These are phyloP conservation scores for Gymnocephalus cernua DNA, from an alignment of 2,113 vertebrate genomes.

Conservation along the genomic window DNA sequence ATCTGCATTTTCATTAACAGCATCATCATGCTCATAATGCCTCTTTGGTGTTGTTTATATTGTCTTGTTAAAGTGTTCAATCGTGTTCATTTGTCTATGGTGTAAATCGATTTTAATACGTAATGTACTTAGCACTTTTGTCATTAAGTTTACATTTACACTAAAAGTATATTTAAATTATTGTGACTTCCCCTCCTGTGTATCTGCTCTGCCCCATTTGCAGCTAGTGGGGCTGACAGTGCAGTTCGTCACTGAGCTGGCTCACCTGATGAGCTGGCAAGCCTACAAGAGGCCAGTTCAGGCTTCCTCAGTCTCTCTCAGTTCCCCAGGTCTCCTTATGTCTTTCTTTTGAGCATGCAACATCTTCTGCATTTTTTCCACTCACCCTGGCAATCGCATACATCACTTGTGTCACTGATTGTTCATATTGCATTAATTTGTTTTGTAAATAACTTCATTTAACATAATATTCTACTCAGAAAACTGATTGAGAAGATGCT, in stretches of 20 bases:
- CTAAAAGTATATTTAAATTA: no score
- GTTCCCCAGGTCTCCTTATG: background rate
- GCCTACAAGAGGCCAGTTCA: background rate
- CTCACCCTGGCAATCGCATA: background rate
- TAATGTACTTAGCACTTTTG: no score
- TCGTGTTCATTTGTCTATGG: no score
- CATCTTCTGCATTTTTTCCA: background rate
- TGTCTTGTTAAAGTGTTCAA: no score
- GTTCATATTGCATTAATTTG: background rate
- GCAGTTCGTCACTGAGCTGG: background rate
- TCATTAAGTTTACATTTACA: no score
- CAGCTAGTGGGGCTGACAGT: background rate
- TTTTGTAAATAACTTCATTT: background rate
- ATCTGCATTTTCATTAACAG: background rate
- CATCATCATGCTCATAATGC: no score
- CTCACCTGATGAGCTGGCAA: background rate
- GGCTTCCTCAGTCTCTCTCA: background rate
- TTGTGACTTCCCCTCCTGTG: background rate
- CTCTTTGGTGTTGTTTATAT: no score
- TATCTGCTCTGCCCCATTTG: background rate
- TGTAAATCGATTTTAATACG: no score
- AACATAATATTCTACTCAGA: background rate
- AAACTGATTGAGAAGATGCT: no score
- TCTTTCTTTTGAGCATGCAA: background rate
- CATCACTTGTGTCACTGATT: background rate